These are phyloP conservation scores for Uria lomvia DNA, from an alignment of 2,113 vertebrate genomes.

Conservation along the genomic window DNA sequence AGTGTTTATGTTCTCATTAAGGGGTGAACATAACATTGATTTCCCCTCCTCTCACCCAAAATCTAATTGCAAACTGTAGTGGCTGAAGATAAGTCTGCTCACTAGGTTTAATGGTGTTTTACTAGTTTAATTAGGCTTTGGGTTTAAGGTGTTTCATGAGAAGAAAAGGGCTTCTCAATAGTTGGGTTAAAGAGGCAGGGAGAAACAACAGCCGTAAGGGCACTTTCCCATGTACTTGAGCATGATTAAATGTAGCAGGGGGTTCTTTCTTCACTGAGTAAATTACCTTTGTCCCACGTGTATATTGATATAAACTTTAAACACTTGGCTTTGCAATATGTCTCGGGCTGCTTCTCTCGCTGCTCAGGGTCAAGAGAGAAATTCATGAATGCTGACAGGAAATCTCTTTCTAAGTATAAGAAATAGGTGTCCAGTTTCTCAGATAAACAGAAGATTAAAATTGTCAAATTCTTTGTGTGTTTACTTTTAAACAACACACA, in stretches of 20 bases:
- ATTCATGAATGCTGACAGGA: conserved; percentile 55
- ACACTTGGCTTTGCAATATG: conserved; percentile 72
- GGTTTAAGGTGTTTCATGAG: conserved; percentile 38
- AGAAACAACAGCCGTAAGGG: conserved; percentile 15
- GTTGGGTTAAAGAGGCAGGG: conserved; percentile 28
- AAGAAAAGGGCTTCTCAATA: conserved; percentile 46
- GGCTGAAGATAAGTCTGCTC: conserved; percentile 29
- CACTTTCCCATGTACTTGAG: conserved; percentile 64
- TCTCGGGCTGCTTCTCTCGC: conserved; percentile 64
- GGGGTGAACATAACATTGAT: neutral
- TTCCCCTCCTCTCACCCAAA: conserved; percentile 25
- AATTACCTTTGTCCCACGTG: conserved; percentile 72
- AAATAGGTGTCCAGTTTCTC: conserved; percentile 31
- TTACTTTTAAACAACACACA: neutral
- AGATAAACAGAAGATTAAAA: conserved; percentile 8
- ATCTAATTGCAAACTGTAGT: conserved; percentile 25
- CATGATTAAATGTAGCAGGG: conserved; percentile 70
- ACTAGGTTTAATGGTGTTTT: conserved; percentile 37
- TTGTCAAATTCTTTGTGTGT: neutral
- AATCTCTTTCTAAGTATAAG: conserved; percentile 13
- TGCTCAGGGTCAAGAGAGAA: conserved; percentile 61
- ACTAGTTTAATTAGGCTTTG: conserved; percentile 52
- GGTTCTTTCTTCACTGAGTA: conserved; percentile 65
- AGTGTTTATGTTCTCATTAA: conserved; percentile 29
- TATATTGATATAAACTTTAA: conserved; percentile 72